Evolutionary conservation across 2,113 vertebrate genomes (phyloP), one percentile per base, ranked within the genome.

Genomic region (Xenotilapia leptura): DNA sequence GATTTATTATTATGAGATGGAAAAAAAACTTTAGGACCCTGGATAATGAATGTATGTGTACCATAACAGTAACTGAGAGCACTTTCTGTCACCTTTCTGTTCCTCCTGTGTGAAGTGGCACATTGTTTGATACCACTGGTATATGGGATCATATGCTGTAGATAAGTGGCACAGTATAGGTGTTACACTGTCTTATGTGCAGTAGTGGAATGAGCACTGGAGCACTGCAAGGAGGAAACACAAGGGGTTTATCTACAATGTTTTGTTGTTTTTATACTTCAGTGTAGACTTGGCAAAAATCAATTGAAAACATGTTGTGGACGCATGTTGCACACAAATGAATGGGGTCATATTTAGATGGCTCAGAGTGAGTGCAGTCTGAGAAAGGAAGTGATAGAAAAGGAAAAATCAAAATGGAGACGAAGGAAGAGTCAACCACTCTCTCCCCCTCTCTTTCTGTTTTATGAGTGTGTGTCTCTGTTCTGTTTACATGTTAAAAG

Each of bases 401-500:
- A 13, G 62, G 55, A 85, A 85, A 51, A 45, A 80, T 77, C 80
- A 51, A 17, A 42, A 62, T 42, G 55, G 75, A 75, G 56, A 85
- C 28, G 58, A 42, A 45, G 54, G 42, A 82, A 36, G 77, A 82
- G 81, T 45, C 75, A 73, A 56, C 33, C 54, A 26, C 81, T 49
- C 79, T 65, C 45, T 12, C 73, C 45, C 82, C 51, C 82, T 4
- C 81, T 86, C 83, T 70, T n/a, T 26, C 86, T 83, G 80, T 87
- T 94, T 93, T 94, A 92, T 92, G 92, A 90, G 91, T 87, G 91
- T 80, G 84, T 90, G 94, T 95, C 94, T 95, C 88, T 62, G 89
- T 45, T 90, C 84, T 96, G 96, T 92, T 96, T 96, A 94, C 81
- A 89, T 93, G 93, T 86, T 94, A 94, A 97, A 94, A 96, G 95